These are phyloP conservation scores for Xylophagus ater DNA, from an alignment of 2,888 invertebrate species.

Conservation along the genomic window DNA sequence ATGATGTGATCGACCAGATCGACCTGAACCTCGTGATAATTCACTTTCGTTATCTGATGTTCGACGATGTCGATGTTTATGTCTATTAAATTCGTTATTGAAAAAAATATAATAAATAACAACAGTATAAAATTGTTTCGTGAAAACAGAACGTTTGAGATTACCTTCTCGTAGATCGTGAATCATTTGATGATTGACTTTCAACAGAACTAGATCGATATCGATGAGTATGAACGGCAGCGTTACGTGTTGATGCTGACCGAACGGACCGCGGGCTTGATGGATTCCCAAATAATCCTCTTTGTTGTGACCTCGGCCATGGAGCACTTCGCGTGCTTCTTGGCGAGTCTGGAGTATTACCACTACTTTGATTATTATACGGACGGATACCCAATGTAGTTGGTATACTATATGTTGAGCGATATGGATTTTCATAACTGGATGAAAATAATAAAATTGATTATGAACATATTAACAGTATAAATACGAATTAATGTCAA, in stretches of 20 bases:
- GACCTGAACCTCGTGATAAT: conserved; percentile 71
- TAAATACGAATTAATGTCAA: background rate
- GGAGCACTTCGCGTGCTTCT: conserved; percentile 75
- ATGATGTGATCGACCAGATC: conserved; percentile 66
- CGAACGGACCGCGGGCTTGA: conserved; percentile 74
- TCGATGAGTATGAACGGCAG: conserved; percentile 35
- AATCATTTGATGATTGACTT: conserved; percentile 82
- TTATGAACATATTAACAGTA: background rate
- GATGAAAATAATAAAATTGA: conserved; percentile 16
- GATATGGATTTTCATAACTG: conserved; percentile 42
- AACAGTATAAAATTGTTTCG: too few relatives aligned
- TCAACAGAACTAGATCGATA: conserved; percentile 72
- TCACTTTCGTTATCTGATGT: conserved; percentile 87
- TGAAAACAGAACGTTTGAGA: too few relatives aligned
- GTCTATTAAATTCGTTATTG: conserved; percentile 37
- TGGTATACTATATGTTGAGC: conserved; percentile 43
- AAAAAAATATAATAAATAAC: too few relatives aligned
- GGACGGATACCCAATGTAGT: conserved; percentile 38
- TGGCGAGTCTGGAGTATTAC: conserved; percentile 53
- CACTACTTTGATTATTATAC: conserved; percentile 29
- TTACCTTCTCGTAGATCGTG: conserved; percentile 63
- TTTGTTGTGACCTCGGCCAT: conserved; percentile 61
- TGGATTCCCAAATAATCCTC: conserved; percentile 63
- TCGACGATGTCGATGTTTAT: conserved; percentile 67
- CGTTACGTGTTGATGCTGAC: conserved; percentile 44